A percentile compares a stretch with the other conserved stretches of the same genome.
Evolutionary conservation across 2,113 vertebrate genomes (phyloP).

Genomic region (Saguinus imperator): DNA sequence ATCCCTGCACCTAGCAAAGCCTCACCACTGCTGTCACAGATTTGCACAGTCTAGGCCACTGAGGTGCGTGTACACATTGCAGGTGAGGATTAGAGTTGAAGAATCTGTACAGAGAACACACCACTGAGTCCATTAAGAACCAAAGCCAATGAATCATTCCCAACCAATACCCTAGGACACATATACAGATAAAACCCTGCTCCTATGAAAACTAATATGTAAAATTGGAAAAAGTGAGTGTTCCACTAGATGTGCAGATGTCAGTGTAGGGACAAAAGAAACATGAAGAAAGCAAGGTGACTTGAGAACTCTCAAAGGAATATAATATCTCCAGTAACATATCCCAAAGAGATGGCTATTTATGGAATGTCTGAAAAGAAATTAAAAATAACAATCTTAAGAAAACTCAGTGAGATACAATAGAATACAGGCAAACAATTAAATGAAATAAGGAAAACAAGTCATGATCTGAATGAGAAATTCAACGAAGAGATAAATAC

Average conservation of each 20-base stretch:
- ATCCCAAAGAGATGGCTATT: not conserved
- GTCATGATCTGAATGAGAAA: not conserved
- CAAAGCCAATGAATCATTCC: not conserved
- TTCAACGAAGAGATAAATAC: not conserved
- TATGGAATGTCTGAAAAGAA: not conserved
- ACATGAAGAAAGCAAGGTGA: not conserved
- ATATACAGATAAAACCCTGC: not conserved
- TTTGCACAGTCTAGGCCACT: not conserved
- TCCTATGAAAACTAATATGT: not conserved
- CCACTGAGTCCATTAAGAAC: not conserved
- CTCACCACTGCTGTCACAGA: not conserved
- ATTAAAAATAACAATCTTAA: not conserved
- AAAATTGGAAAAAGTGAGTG: not conserved
- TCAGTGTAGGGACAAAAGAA: not conserved
- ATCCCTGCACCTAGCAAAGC: not conserved
- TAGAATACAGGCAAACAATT: not conserved
- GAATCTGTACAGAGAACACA: not conserved
- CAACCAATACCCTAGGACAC: not conserved
- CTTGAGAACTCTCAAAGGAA: not conserved
- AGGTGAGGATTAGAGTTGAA: not conserved
- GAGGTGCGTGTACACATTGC: not conserved
- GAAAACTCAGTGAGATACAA: not conserved
- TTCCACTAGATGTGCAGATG: not conserved
- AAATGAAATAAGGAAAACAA: not conserved
- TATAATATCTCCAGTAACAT: not conserved